Evolutionary conservation across 92 coral and sea anemone species (phyloP).

Genomic region (Zoanthus sansibaricus): DNA sequence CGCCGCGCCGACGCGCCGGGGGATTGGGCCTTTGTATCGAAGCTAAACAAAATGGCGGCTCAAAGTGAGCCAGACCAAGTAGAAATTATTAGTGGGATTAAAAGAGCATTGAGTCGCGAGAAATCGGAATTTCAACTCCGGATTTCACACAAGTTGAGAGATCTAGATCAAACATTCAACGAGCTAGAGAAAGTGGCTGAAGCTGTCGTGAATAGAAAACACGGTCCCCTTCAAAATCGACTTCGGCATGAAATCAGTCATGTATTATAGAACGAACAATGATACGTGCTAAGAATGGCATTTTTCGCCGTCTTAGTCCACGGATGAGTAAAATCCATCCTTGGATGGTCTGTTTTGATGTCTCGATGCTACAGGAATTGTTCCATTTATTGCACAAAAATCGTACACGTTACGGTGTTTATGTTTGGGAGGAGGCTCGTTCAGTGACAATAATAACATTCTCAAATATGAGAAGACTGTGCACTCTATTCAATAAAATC

Average conservation of each 20-base stretch:
- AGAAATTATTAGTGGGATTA: slow-evolving; percentile 42
- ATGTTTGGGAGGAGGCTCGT: slow-evolving; percentile 46
- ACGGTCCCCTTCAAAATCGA: slow-evolving; percentile 56
- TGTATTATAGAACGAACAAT: background rate
- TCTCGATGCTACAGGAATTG: slow-evolving; percentile 43
- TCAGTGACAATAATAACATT: slow-evolving; percentile 47
- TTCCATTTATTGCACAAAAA: slow-evolving; percentile 43
- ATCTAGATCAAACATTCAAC: slow-evolving; percentile 51
- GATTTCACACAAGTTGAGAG: slow-evolving; percentile 59
- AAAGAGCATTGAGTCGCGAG: slow-evolving; percentile 6
- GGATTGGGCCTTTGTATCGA: slow-evolving; percentile 35
- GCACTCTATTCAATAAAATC: slow-evolving; percentile 45
- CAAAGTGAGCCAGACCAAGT: background rate
- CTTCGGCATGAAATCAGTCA: slow-evolving; percentile 35
- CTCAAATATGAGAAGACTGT: slow-evolving; percentile 19
- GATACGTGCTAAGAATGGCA: background rate
- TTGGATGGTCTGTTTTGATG: slow-evolving; percentile 31
- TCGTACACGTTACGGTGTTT: slow-evolving; percentile 62
- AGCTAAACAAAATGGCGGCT: slow-evolving; percentile 56
- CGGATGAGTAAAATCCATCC: slow-evolving; percentile 40
- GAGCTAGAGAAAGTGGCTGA: slow-evolving; percentile 49
- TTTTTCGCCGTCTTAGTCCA: slow-evolving; percentile 6
- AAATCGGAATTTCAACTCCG: background rate
- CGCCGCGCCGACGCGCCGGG: slow-evolving; percentile 21
- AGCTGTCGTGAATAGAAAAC: slow-evolving; percentile 60